Evolutionary conservation across 2,888 invertebrate genomes (phyloP).

Genomic region (Neoscelio sp.): DNA sequence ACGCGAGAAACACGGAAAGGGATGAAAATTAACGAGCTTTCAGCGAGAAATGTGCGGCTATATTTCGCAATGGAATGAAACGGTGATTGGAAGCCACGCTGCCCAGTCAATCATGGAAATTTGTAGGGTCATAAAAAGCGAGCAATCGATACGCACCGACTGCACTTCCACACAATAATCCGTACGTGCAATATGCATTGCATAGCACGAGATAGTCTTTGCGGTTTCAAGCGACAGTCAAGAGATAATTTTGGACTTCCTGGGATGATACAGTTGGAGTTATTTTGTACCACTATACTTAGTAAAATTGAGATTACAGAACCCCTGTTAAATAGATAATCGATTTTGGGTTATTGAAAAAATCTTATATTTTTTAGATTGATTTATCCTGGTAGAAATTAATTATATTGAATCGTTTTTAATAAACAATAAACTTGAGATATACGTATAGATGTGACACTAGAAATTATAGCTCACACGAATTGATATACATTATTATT

Average conservation of each 20-base stretch:
- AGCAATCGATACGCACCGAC: slow-evolving; percentile 28
- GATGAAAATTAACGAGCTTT: slow-evolving; percentile 61
- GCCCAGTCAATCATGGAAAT: slow-evolving; percentile 75
- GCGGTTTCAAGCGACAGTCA: not conserved
- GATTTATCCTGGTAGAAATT: too few relatives aligned
- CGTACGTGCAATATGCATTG: slow-evolving; percentile 3
- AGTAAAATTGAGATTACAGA: too few relatives aligned
- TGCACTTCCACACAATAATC: not conserved
- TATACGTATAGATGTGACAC: too few relatives aligned
- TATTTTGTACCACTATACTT: not conserved
- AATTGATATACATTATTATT: too few relatives aligned
- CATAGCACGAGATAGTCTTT: not conserved
- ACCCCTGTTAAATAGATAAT: too few relatives aligned
- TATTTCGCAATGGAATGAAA: slow-evolving; percentile 55
- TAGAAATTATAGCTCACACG: too few relatives aligned
- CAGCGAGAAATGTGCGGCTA: slow-evolving; percentile 10
- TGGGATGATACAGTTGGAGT: not conserved
- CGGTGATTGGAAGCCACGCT: slow-evolving; percentile 76
- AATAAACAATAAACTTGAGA: too few relatives aligned
- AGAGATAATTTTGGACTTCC: not conserved
- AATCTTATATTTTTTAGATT: too few relatives aligned
- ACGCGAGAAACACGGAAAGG: slow-evolving; percentile 43
- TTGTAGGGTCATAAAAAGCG: slow-evolving; percentile 25
- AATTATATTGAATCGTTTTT: too few relatives aligned
- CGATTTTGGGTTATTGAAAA: too few relatives aligned